Base-by-base conservation (phyloP, 2,797 vertebrate species). In the Cottoperca gobio region DNA sequence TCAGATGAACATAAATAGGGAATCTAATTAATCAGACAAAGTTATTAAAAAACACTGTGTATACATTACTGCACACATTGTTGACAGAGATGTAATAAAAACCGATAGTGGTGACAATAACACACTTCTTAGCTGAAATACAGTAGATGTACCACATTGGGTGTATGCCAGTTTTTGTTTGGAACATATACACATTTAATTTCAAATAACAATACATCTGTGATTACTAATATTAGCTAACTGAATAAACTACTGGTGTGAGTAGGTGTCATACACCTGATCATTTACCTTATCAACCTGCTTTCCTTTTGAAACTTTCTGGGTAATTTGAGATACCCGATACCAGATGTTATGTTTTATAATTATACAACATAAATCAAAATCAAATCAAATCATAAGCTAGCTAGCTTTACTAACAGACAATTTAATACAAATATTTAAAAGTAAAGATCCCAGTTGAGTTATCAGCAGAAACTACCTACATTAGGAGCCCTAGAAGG, bases 21-120 rank as follows among this genome's bases (percentile, higher is more conserved):
- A 23, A 63, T 77, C 19, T 12, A 73, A 83, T 73, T 49, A 65
- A 59, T 65, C 11, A 54, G 45, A 74, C 23, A 71, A 50, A 48
- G 5, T 58, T 55, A 73, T 28, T 58, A 39, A 52, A 35, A 78
- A 73, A 3, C 17, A 42, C 8, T 49, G 24, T 49, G 43, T 40
- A 26, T 14, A 31, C 8, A 40, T 26, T 1, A 9, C 16, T 60
- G 13, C 35, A 67, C 26, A 50, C 12, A 31, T 4, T 48, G 37
- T 43, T 57, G 19, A 48, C 23, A 54, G 23, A 23, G 10, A 61
- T 50, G n/a, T 17, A 63, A 23, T 45, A 16, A 49, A 24, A 24
- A 37, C 16, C 28, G 13, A 54, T 0, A 37, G 9, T 5, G 3
- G 35, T 5, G 0, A 63, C 21, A 49, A 50, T 35, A 37, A 65